Evolutionary conservation across 2,888 invertebrate species (phyloP).

Genomic region (Microdon myrmicae): DNA sequence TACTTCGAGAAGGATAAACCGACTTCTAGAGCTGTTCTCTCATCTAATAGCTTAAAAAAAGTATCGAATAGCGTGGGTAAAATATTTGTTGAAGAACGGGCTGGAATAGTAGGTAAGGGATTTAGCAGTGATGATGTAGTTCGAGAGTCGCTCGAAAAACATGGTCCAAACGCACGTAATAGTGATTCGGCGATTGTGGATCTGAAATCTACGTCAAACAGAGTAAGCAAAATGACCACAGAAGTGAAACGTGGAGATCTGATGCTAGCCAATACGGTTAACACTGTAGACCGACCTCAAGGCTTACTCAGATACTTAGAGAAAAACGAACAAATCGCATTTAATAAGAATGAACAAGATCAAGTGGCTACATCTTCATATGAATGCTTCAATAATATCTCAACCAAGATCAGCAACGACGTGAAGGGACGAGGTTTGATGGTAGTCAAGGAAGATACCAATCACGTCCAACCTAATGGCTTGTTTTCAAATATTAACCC

Average conservation of each 20-base stretch:
- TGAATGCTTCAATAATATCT: neutral
- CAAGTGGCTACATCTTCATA: slow-evolving; percentile 21
- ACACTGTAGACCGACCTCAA: neutral
- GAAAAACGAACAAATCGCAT: neutral
- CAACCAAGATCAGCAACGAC: slow-evolving; percentile 6
- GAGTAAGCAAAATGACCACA: slow-evolving; percentile 31
- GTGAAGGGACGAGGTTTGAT: slow-evolving; percentile 43
- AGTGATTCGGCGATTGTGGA: slow-evolving; percentile 1
- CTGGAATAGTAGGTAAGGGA: too few relatives aligned
- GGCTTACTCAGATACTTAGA: slow-evolving; percentile 27
- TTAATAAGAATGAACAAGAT: too few relatives aligned
- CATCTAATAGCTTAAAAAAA: too few relatives aligned
- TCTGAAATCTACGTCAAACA: slow-evolving; percentile 47
- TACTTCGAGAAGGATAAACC: too few relatives aligned
- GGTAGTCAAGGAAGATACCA: neutral
- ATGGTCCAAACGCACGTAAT: too few relatives aligned
- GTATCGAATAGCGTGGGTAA: neutral
- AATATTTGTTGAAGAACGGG: neutral
- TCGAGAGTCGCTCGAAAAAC: too few relatives aligned
- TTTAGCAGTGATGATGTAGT: too few relatives aligned
- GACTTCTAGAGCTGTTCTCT: too few relatives aligned
- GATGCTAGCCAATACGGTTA: neutral
- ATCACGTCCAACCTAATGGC: neutral
- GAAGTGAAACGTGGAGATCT: slow-evolving; percentile 29
- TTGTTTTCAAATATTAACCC: slow-evolving; percentile 31